Base-by-base conservation (phyloP, 2,797 vertebrate species). In the Enteromius mattozi region DNA sequence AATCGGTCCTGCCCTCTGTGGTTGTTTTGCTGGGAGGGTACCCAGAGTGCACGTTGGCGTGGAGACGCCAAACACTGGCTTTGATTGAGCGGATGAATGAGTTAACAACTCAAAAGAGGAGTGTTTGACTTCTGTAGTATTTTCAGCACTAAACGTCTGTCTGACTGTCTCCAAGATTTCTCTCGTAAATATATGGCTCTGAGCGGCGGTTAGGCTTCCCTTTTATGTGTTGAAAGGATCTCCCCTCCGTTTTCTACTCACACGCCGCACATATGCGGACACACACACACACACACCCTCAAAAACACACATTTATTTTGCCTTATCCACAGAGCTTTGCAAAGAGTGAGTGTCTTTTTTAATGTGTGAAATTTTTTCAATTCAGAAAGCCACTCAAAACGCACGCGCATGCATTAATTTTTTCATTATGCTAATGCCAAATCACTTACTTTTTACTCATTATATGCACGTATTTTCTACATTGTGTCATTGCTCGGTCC, bases 211-310 rank as follows among this genome's bases (percentile, higher is more conserved):
- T 89, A 89, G 88, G 85, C 70, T 83, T 83, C 82, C 75, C 85
- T 88, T 93, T 94, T 90, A 90, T 91, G 91, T 92, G 91, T 90
- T 93, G 91, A 93, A 92, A 93, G 88, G 85, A 80, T 40, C 69
- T 82, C 85, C 47, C 45, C 68, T 80, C 61, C 30, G 12, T 86
- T 82, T 69, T 54, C 78, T 71, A 59, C 21, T 79, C 76, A 10
- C 85, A 87, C 83, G 83, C 70, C 21, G 4, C 54, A 83, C 74
- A 63, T 61, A 63, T 65, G 27, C 14, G 3, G 21, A 65, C 47
- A 76, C 59, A 54, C 47, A 37, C 76, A 59, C 40, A 54, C 35
- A n/a, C 54, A 56, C 54, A 56, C 13, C 17, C 66, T 54, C 74
- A 30, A 79, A 70, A 76, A 72, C 79, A 76, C 54, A 85, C 30